Evolutionary conservation across 2,888 invertebrate genomes (phyloP).

Genomic region (Coelopa pilipes): DNA sequence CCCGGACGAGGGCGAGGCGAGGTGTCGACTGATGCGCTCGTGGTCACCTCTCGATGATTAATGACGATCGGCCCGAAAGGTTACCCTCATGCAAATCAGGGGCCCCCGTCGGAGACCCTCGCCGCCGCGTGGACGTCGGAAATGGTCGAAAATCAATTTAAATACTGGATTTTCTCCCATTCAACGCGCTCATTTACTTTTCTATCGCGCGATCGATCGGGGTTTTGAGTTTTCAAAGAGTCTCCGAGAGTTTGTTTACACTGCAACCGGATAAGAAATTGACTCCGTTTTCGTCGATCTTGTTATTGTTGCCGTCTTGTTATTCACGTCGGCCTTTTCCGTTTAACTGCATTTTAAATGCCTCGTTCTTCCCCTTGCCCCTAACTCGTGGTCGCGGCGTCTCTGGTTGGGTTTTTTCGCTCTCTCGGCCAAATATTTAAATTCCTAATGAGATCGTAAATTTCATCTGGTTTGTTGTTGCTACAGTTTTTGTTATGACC

Average conservation of each 20-base stretch:
- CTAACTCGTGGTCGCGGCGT: no score
- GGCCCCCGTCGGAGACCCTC: no score
- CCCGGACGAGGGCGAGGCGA: not conserved
- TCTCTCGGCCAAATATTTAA: slow-evolving; percentile 44
- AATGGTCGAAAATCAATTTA: slow-evolving; percentile 16
- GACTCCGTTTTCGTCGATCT: not conserved
- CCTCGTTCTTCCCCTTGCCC: not conserved
- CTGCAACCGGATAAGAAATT: slow-evolving; percentile 16
- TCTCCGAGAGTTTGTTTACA: slow-evolving; percentile 13
- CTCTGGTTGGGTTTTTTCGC: not conserved
- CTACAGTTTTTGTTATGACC: no score
- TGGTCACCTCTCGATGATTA: not conserved
- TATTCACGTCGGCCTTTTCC: not conserved
- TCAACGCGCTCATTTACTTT: not conserved
- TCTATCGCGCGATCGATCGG: not conserved
- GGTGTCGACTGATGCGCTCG: slow-evolving; percentile 11
- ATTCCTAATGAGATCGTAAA: slow-evolving; percentile 43
- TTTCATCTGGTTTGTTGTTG: no score
- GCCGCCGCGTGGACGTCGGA: not conserved
- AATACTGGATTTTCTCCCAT: slow-evolving; percentile 3
- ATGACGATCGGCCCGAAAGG: not conserved
- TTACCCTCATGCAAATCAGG: not conserved
- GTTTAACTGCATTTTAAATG: slow-evolving; percentile 28
- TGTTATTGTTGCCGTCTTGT: not conserved
- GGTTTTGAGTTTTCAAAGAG: not conserved